These are phyloP conservation scores for Bimastos eiseni DNA, from an alignment of 2,888 invertebrate genomes.

Conservation along the genomic window DNA sequence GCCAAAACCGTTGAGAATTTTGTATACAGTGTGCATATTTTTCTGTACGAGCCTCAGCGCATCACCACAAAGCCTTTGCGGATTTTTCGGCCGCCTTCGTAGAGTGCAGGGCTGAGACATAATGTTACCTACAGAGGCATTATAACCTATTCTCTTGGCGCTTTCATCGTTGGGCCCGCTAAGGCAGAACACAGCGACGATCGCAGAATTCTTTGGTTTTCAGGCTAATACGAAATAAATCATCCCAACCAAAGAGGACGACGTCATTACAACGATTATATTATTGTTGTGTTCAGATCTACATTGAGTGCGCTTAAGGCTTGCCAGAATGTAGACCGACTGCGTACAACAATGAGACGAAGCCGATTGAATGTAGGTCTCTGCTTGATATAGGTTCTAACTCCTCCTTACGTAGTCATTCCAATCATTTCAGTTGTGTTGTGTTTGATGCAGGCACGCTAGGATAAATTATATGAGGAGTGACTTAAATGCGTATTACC, in stretches of 20 bases:
- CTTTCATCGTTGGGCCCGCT: no score
- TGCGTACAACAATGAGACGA: background rate
- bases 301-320: background rate
- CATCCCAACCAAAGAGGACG: background rate
- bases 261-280: background rate
- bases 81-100: background rate
- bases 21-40: background rate
- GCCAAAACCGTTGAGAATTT: background rate
- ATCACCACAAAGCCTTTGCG: background rate
- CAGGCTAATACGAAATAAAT: background rate
- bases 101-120: background rate
- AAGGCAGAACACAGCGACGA: no score
- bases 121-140: background rate
- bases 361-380: background rate
- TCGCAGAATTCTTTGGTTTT: constrained; percentile 2
- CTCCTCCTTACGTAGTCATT: background rate
- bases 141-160: no score
- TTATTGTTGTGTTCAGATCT: background rate
- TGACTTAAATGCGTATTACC: background rate
- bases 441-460: background rate
- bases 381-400: background rate
- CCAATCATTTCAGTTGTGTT: background rate
- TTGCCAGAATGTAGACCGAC: background rate
- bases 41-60: background rate
- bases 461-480: background rate